A percentile compares a stretch with the other conserved stretches of the same genome.
phyloP scores from a whole-genome alignment of 2,888 invertebrate genomes.

The Plemyria rubiginata region DNA sequence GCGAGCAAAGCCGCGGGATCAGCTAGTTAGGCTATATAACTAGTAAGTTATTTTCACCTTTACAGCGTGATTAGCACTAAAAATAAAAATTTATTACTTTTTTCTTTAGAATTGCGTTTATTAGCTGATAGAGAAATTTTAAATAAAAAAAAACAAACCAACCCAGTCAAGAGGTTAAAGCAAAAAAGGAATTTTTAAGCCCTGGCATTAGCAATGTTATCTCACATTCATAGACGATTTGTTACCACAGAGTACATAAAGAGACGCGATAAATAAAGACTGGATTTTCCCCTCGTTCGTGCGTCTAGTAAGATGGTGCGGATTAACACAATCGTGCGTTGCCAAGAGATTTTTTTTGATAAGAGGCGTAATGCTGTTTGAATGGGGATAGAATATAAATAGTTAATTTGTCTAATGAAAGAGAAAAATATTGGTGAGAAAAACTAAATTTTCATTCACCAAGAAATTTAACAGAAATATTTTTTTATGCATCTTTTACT shows the following conservation, averaged over 20 bases:
- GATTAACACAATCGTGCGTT: conserved; percentile 26
- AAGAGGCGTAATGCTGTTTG: conserved; percentile 3
- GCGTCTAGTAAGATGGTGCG: conserved; percentile 2
- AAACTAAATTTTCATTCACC: too few species aligned
- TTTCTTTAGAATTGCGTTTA: too few species aligned
- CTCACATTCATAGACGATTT: conserved; percentile 3
- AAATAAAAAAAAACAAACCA: too few species aligned
- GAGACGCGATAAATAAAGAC: conserved; percentile 21
- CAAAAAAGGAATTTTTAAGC: neutral
- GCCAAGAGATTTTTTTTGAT: conserved; percentile 16
- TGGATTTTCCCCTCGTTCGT: conserved; percentile 19
- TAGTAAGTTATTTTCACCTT: neutral
- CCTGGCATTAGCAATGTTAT: conserved; percentile 3
- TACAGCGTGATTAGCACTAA: neutral
- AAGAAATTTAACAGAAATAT: too few species aligned
- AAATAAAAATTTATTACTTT: too few species aligned
- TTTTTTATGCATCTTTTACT: too few species aligned
- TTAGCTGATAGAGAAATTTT: too few species aligned
- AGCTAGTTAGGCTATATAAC: too few species aligned
- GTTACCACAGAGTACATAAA: conserved; percentile 12
- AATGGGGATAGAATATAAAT: neutral
- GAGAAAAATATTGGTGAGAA: too few species aligned
- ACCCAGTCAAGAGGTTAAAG: neutral
- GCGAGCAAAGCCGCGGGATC: too few species aligned
- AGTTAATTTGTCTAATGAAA: too few species aligned